Evolutionary conservation across 2,113 vertebrate species (phyloP).

Genomic region (Sitta europaea): DNA sequence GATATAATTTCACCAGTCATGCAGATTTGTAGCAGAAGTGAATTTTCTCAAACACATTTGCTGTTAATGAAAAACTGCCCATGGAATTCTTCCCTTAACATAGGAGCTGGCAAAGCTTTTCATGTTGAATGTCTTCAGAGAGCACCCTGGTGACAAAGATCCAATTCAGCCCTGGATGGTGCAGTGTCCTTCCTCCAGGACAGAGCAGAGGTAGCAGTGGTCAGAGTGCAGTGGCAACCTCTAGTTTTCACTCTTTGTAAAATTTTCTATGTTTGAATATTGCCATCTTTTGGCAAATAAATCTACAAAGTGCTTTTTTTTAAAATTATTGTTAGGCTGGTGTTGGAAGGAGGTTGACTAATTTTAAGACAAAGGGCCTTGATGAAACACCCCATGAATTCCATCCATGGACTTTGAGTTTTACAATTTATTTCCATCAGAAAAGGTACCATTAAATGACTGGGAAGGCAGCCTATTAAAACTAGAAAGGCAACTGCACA

Average conservation of each 20-base stretch:
- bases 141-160: rapidly evolving
- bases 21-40: background rate
- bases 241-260: background rate
- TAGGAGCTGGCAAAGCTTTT: background rate
- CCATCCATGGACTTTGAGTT: background rate
- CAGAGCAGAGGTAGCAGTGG: background rate
- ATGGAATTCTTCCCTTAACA: rapidly evolving
- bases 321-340: background rate
- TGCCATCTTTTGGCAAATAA: background rate
- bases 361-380: background rate
- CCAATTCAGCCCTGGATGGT: background rate
- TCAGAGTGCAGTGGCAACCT: background rate
- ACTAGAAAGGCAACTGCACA: background rate
- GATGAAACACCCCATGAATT: background rate
- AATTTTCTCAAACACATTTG: background rate
- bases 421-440: background rate
- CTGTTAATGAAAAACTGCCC: background rate
- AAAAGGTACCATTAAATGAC: background rate
- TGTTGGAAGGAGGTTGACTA: background rate
- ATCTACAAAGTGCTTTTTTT: background rate
- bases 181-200: background rate
- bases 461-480: background rate
- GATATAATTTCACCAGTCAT: background rate
- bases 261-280: background rate
- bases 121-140: rapidly evolving